phyloP scores from a whole-genome alignment of 1,140 invertebrate genomes.

The Heliconius eleuchia region DNA sequence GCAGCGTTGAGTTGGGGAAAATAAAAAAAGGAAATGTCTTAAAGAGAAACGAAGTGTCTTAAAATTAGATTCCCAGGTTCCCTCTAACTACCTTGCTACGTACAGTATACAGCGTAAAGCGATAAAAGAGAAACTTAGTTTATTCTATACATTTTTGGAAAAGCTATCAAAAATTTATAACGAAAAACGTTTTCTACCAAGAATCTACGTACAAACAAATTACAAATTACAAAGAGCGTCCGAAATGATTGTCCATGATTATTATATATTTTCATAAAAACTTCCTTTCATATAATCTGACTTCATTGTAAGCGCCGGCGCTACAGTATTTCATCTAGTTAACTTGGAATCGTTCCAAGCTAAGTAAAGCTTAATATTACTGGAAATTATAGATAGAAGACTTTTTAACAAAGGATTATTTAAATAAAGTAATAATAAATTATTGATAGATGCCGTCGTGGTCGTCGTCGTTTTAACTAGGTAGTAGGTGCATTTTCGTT shows the following conservation, averaged over 20 bases:
- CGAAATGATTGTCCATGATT: not conserved
- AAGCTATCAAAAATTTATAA: not conserved
- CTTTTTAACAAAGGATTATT: conserved; percentile 25
- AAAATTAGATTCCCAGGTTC: no score
- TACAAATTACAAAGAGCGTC: not conserved
- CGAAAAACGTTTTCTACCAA: not conserved
- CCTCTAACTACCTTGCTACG: no score
- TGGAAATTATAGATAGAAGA: conserved; percentile 31
- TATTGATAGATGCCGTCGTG: no score
- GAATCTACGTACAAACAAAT: not conserved
- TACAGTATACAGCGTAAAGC: no score
- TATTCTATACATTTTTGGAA: no score
- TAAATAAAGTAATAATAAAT: not conserved
- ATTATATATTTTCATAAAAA: conserved; percentile 33
- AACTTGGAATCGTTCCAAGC: conserved; percentile 31
- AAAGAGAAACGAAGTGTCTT: no score
- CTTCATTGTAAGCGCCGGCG: conserved; percentile 32
- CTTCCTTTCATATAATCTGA: conserved; percentile 35
- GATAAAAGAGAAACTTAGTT: no score
- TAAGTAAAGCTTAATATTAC: conserved; percentile 29
- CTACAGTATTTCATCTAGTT: conserved; percentile 36
- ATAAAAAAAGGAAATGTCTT: no score
- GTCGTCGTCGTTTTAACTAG: no score
- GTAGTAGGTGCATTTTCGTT: no score
- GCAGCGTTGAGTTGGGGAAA: no score